Conservation (phyloP, 2,113 vertebrate genomes). For the Scomber scombrus region DNA sequence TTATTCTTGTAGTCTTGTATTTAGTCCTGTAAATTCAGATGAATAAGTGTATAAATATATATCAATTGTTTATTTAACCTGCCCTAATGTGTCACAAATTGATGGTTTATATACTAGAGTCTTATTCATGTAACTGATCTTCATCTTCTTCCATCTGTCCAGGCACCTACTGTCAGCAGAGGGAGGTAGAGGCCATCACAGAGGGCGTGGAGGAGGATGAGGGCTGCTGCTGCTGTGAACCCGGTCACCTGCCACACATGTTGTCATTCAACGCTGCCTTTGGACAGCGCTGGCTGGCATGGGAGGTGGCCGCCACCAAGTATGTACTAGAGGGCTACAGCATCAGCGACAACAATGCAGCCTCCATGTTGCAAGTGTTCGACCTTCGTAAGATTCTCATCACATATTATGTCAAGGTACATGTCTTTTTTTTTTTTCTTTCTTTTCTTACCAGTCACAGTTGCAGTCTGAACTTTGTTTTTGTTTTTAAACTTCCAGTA, state of each 20-base stretch:
- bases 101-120: background rate
- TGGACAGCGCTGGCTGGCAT: slow-evolving; percentile 95
- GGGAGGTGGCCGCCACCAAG: slow-evolving; percentile 94
- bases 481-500: background rate
- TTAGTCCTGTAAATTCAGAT: background rate
- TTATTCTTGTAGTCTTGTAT: background rate
- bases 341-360: slow-evolving; percentile 94
- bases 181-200: slow-evolving; percentile 94
- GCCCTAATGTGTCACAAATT: background rate
- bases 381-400: slow-evolving; percentile 94
- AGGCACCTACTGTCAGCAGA: slow-evolving; percentile 95
- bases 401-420: slow-evolving; percentile 94
- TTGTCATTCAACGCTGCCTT: slow-evolving; percentile 94
- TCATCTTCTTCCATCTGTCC: slow-evolving; percentile 16
- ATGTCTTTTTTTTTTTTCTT: background rate
- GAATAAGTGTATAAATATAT: background rate
- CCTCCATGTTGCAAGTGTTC: slow-evolving; percentile 94
- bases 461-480: background rate
- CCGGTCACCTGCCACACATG: slow-evolving; percentile 91
- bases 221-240: slow-evolving; percentile 94
- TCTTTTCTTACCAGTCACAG: too few relatives aligned
- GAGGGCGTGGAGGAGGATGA: slow-evolving; percentile 94
- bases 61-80: background rate
- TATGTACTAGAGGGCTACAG: slow-evolving; percentile 94
- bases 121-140: background rate